Evolutionary conservation across 2,888 invertebrate genomes (phyloP), one percentile per base, ranked within the genome.

Genomic region (Autographa pulchrina): DNA sequence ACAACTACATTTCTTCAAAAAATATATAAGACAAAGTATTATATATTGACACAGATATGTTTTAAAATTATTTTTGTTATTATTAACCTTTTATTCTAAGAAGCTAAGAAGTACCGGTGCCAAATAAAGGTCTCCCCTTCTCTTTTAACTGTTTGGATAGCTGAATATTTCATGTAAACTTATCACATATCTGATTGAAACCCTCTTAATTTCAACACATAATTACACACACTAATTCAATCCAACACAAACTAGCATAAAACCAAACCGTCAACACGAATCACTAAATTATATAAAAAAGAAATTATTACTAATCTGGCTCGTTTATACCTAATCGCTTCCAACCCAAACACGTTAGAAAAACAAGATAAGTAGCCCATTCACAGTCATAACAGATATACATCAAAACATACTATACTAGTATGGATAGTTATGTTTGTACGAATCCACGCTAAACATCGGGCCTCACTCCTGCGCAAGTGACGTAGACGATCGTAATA

Each of bases 401-500:
- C 38, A 68, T 68, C 72, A 81, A 58, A 68, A 77, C 72, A 76
- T 62, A 38, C 38, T 38, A 38, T 38, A 38, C 11, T 38, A 9
- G 38, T 38, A 38, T 38, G 11, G 7, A 11, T 38, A 38, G 8
- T 11, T 72, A 72, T 77, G 68, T 77, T 77, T 80, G 67, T 80
- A 65, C 81, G 77, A 81, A 77, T 73, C 67, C 72, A 80, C 77
- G 77, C 62, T 77, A 62, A 65, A 70, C 66, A 65, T 56, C 64
- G 81, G 81, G 77, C 77, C 77, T 81, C 77, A 56, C 62, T 68
- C 63, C n/a, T 14, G 72, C 72, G 52, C 77, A 62, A 68, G 72
- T 80, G 81, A 78, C 77, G 77, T 81, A 52, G 72, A 16, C 77
- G 52, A 72, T 77, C 68, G 77, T 77, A 77, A 78, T 78, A 77